Conservation (phyloP, 1,140 invertebrate genomes). For the Centruroides vittatus region DNA sequence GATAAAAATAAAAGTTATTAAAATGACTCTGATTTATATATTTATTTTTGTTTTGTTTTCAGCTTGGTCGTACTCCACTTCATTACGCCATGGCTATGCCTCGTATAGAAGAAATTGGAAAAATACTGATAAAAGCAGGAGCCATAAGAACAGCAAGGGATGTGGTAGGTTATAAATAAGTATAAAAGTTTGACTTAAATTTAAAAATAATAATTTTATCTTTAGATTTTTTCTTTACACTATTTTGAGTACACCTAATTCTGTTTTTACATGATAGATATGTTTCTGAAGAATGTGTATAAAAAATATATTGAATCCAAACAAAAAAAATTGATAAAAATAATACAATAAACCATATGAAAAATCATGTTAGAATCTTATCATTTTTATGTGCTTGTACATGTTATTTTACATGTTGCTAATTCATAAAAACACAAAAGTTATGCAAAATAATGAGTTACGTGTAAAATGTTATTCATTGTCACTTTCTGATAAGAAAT, state of each 20-base stretch:
- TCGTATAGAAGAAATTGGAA: slow-evolving; percentile 59
- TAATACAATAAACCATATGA: neutral
- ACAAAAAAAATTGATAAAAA: neutral
- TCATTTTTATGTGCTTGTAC: too few species aligned
- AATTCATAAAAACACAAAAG: too few species aligned
- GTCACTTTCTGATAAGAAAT: too few species aligned
- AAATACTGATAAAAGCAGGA: slow-evolving; percentile 60
- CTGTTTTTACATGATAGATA: neutral
- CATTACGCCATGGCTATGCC: slow-evolving; percentile 82
- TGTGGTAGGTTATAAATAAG: slow-evolving; percentile 36
- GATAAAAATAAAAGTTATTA: neutral
- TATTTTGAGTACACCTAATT: neutral
- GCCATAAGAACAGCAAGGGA: slow-evolving; percentile 67
- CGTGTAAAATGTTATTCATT: too few species aligned
- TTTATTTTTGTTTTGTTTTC: slow-evolving; percentile 20
- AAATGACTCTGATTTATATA: neutral
- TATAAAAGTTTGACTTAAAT: too few species aligned
- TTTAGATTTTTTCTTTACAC: neutral
- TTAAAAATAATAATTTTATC: too few species aligned
- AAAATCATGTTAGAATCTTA: neutral
- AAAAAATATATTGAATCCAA: neutral
- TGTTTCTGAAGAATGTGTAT: neutral
- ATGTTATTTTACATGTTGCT: too few species aligned
- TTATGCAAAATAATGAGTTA: too few species aligned
- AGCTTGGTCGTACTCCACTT: slow-evolving; percentile 69